Conservation (phyloP, 2,797 vertebrate genomes). For the Channa striata region DNA sequence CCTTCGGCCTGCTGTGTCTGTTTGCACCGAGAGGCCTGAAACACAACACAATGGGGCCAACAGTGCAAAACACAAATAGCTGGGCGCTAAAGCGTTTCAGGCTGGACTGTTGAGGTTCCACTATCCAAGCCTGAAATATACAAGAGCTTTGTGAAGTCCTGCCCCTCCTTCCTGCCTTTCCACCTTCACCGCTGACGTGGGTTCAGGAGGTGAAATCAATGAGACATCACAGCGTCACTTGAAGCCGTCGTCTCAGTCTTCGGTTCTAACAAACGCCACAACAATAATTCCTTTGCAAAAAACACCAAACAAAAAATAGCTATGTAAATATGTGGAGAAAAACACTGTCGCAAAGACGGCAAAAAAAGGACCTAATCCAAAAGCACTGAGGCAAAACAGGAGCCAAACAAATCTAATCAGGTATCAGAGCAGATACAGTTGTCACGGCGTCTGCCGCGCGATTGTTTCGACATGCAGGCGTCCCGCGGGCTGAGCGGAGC, state of each 20-base stretch:
- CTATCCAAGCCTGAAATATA: constrained; percentile 44
- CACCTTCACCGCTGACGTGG: constrained; percentile 45
- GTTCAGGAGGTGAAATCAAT: constrained; percentile 68
- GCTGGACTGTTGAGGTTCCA: constrained; percentile 35
- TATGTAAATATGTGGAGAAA: background rate
- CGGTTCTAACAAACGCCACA: constrained; percentile 12
- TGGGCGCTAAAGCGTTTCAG: constrained; percentile 1
- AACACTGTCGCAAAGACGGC: no score
- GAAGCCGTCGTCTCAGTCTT: constrained; percentile 28
- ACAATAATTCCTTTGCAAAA: background rate
- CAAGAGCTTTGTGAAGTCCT: constrained; percentile 41
- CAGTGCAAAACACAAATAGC: constrained; percentile 2
- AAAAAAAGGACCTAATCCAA: background rate
- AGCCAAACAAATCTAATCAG: constrained; percentile 33
- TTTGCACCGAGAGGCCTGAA: constrained; percentile 4
- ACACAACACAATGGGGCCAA: constrained; percentile 10
- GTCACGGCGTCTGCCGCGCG: background rate
- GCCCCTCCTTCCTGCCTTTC: constrained; percentile 51
- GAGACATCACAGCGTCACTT: constrained; percentile 50
- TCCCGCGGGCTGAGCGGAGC: constrained; percentile 18
- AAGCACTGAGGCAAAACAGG: background rate
- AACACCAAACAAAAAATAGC: background rate
- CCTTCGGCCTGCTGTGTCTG: background rate
- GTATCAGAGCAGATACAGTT: constrained; percentile 32
- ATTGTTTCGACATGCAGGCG: constrained; percentile 39